Base-by-base conservation (phyloP, 2,113 vertebrate genomes). In the Chunga burmeisteri region DNA sequence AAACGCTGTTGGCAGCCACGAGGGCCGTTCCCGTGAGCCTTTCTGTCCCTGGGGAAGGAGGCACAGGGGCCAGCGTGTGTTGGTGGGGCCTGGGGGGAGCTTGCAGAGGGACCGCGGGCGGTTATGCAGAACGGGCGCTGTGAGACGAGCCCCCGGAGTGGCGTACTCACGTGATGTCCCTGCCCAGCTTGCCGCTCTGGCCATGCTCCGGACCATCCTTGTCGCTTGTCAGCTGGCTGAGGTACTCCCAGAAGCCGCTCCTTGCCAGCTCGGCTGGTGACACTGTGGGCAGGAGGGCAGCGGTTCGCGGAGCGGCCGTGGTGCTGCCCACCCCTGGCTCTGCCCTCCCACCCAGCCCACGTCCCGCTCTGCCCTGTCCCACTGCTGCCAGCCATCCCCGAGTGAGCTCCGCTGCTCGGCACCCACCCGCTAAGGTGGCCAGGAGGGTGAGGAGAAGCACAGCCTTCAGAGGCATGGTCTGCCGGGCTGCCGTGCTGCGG, bases 171-270 rank as follows among this genome's bases (percentile, higher is more conserved):
- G 0, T 2, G 0, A 11, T 18, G 46, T 95, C 94, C 93, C 91
- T 63, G 11, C 94, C 92, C 85, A 96, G 95, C 95, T 98, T 99
- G 94, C 89, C 38, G 85, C 98, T 97, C 47, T 95, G 98, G 29
- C 78, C 50, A 4, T 42, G 94, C 63, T 96, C 96, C 15, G 12
- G 42, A 71, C 72, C 65, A 40, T 97, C 97, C 94, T 98, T 98
- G 83, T 98, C 94, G 3, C 98, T 93, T 7, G 95, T 97, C 77
- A 97, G 97, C 92, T 98, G 98, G 84, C 98, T 97, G 36, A 98
- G 95, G 91, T 97, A 91, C 16, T 93, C 96, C 98, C 98, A 98
- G 81, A 96, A 95, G 46, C 95, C 81, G 44, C 98, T 98, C 75
- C 68, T 62, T 0, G 87, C 91, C 56, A 59, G 49, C 40, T 77